Percentiles rank a stretch among this genome's conserved stretches.
Conservation (phyloP, 2,113 vertebrate species). For the Cyphomyrus discorhynchus region DNA sequence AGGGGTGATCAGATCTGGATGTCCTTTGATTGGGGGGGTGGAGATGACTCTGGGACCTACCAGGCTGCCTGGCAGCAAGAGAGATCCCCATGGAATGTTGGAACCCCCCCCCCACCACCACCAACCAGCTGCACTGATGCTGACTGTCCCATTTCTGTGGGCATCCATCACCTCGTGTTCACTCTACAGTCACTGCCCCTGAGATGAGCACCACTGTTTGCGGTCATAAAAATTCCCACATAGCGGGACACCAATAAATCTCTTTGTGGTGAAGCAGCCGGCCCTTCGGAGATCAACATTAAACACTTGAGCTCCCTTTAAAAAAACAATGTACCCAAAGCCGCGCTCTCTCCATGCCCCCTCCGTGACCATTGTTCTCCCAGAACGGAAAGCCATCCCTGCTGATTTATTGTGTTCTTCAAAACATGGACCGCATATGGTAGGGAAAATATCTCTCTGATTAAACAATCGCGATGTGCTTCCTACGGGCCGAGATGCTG, state of each 20-base stretch:
- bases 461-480: constrained; percentile 10
- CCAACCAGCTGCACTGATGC: constrained; percentile 34
- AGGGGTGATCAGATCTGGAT: background rate
- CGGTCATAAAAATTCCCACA: constrained; percentile 38
- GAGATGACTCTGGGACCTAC: background rate
- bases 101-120: background rate
- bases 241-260: constrained; percentile 49
- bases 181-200: constrained; percentile 30
- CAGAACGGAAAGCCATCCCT: constrained; percentile 13
- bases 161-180: constrained; percentile 44
- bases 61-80: constrained; percentile 6
- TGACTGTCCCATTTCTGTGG: constrained; percentile 22
- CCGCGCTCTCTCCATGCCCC: constrained; percentile 16
- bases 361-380: constrained; percentile 22
- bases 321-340: constrained; percentile 37
- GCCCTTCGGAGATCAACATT: constrained; percentile 44
- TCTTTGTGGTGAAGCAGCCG: constrained; percentile 45
- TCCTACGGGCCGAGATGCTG: background rate
- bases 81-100: background rate
- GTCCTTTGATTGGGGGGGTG: constrained; percentile 15
- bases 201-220: background rate
- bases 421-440: constrained; percentile 26
- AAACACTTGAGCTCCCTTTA: constrained; percentile 41
- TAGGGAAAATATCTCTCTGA: constrained; percentile 15
- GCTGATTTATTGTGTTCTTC: constrained; percentile 36